These are phyloP conservation scores for Phalacrocorax carbo DNA, from an alignment of 2,113 vertebrate species.

Conservation along the genomic window DNA sequence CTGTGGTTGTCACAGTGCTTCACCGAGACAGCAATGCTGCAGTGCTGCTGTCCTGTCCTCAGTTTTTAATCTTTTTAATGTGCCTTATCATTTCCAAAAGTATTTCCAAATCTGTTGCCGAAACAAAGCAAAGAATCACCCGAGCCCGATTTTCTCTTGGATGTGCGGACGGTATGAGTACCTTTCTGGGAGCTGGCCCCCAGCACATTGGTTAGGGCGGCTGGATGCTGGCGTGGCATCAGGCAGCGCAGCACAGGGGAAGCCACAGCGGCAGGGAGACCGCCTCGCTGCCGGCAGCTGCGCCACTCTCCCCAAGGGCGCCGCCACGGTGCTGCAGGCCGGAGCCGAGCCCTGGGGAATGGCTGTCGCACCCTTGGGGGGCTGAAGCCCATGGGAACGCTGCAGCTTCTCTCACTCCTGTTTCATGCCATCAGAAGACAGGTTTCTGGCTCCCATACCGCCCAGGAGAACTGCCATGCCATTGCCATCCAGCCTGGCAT, in stretches of 20 bases:
- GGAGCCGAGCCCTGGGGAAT: not conserved
- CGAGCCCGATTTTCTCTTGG: accelerated
- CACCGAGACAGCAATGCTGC: not conserved
- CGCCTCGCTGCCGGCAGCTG: not conserved
- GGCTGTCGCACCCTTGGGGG: accelerated
- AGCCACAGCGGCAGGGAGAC: not conserved
- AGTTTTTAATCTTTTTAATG: not conserved
- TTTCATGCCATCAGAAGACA: accelerated
- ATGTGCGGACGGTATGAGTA: not conserved
- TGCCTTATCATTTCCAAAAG: not conserved
- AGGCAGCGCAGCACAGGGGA: not conserved
- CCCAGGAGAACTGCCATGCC: accelerated
- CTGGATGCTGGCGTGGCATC: too few relatives aligned
- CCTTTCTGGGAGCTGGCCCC: not conserved
- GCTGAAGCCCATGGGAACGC: not conserved
- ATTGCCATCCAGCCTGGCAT: not conserved
- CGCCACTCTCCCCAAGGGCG: not conserved
- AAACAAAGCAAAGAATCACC: not conserved
- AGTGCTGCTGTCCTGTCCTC: not conserved
- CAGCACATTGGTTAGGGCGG: not conserved
- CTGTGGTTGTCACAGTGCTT: not conserved
- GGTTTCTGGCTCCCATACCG: not conserved
- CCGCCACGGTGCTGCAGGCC: accelerated
- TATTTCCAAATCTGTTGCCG: not conserved
- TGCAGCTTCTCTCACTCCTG: not conserved